Base-by-base conservation (phyloP, 2,797 vertebrate species). In the Myotis findleyi region DNA sequence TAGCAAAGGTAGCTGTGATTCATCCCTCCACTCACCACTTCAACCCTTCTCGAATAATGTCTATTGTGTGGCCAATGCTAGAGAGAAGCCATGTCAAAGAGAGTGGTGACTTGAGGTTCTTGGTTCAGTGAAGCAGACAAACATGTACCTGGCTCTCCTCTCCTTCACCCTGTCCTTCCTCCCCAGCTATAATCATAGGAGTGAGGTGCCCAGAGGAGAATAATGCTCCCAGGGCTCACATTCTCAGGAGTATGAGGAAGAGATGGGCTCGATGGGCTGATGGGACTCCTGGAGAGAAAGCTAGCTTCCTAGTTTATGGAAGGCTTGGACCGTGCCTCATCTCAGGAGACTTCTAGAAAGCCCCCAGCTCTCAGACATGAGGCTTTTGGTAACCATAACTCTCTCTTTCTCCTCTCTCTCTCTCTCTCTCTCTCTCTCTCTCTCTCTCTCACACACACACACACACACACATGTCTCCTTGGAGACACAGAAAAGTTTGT, bases 281-380 rank as follows among this genome's bases (percentile, higher is more conserved):
- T 3, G 3, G 27, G 27, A n/a, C 25, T 53, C 14, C 20, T 10
- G 3, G 30, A 18, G 7, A 92, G 69, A 41, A 84, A 55, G 25
- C 12, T 57, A 25, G 64, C 77, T 84, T 33, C 80, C 47, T 27
- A 73, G 38, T n/a, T 27, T 72, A 13, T 21, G 9, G 88, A 81
- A 36, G 27, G 7, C 7, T 33, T 41, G 10, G 73, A 69, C 8
- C 36, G 33, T 80, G 23, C 4, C 47, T 10, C 4, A 23, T 71
- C 38, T 82, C 75, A 69, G 4, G 44, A 89, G n/a, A 72, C 49
- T 72, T 79, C 80, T 69, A 86, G 57, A 82, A 36, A 87, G 30
- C 62, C 49, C 23, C 55, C 68, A 59, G 7, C 33, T 85, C n/a
- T 47, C 33, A 79, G 68, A 36, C 59, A 59, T 3, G 27, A 57